phyloP scores from a whole-genome alignment of 2,888 invertebrate species.

The Sphecodes monilicornis region DNA sequence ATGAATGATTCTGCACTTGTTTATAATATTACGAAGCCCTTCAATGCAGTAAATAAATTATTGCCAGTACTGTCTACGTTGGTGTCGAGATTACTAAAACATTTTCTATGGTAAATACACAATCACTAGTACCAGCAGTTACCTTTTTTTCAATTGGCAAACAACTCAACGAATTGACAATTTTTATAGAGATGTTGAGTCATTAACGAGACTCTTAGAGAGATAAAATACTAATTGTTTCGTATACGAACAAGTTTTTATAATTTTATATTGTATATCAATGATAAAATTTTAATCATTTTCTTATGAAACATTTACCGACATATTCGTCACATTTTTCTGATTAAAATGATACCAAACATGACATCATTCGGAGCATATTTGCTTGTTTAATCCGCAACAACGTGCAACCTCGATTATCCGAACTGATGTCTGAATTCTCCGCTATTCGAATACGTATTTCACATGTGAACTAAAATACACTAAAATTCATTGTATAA shows the following conservation, averaged over 20 bases:
- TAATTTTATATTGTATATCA: not conserved
- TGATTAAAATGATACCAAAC: too few relatives aligned
- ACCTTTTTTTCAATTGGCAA: not conserved
- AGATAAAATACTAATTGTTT: not conserved
- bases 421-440: too few relatives aligned
- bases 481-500: too few relatives aligned
- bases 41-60: conserved; percentile 2
- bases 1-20: not conserved
- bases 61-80: conserved; percentile 2
- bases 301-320: not conserved
- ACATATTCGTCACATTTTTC: too few relatives aligned
- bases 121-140: not conserved
- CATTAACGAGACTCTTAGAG: not conserved
- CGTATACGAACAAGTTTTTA: not conserved
- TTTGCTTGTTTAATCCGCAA: too few relatives aligned
- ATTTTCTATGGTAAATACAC: not conserved
- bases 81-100: not conserved
- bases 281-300: not conserved
- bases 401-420: too few relatives aligned
- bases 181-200: not conserved
- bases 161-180: not conserved
- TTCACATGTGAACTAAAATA: not conserved
- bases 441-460: not conserved
- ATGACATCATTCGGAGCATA: too few relatives aligned
- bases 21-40: not conserved